Evolutionary conservation across 1,140 invertebrate species (phyloP), one percentile per base, ranked within the genome.

Genomic region (Anoplolepis gracilipes): DNA sequence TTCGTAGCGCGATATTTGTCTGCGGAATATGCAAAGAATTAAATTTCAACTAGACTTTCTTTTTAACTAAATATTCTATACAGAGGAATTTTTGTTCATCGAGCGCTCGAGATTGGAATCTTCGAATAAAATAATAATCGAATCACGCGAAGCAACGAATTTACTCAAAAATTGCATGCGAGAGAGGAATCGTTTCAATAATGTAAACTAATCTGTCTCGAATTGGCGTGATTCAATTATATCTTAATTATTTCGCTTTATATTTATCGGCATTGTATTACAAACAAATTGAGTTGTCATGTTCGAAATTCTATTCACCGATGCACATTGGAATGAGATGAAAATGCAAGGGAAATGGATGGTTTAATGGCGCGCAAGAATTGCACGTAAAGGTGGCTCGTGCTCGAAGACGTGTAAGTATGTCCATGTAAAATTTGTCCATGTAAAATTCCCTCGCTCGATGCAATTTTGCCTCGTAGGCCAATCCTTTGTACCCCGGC

Each of bases 371-470:
- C 22, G 78, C 78, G 67, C 53, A 30, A 82, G 67, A 73, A 82
- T 82, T 22, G 53, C 53, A 33, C 42, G 75, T 28, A 61, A 57
- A 42, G 25, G 36, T 28, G 65, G 19, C 59, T 73, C 53, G 16
- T 4, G 53, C 73, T 82, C 46, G 53, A 82, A 72, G 53, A 82
- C 36, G 16, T n/a, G n/a, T n/a, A n/a, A n/a, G n/a, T 36, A 36
- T 39, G 62, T 73, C 7, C 78, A 61, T 72, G 65, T 57, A 82
- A 82, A 82, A 82, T 73, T 57, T 72, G 78, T 82, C 49, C 78
- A 72, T 36, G 33, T 39, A 36, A 81, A 28, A 11, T 67, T 67
- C 61, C 33, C 25, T 81, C 49, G 75, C 28, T n/a, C 76, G 55
- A 61, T 73, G 78, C 78, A 73, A 82, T 82, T 82, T 82, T 25